Conservation (phyloP, 2,113 vertebrate species). For the Oryzias woworae region DNA sequence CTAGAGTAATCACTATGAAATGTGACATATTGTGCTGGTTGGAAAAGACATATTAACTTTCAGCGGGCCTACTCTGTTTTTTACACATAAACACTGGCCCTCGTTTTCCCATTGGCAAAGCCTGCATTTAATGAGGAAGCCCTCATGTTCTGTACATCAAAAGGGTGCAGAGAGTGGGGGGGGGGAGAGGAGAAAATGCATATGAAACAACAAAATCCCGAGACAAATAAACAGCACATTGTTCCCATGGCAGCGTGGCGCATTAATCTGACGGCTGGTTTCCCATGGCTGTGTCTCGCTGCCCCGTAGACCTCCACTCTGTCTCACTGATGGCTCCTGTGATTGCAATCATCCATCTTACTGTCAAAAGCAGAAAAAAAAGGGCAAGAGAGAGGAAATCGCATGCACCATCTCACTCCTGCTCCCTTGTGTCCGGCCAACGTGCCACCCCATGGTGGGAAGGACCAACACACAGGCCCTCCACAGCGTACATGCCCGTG, state of each 20-base stretch:
- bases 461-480: slow-evolving; percentile 48
- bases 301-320: slow-evolving; percentile 74
- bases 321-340: slow-evolving; percentile 79
- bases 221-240: slow-evolving; percentile 68
- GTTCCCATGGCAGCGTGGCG: slow-evolving; percentile 73
- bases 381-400: slow-evolving; percentile 68
- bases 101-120: slow-evolving; percentile 11
- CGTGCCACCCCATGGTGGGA: slow-evolving; percentile 68
- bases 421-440: slow-evolving; percentile 71
- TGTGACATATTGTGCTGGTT: slow-evolving; percentile 59
- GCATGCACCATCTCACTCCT: slow-evolving; percentile 59
- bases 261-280: slow-evolving; percentile 79
- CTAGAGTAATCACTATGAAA: slow-evolving; percentile 58
- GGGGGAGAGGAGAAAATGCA: slow-evolving; percentile 48
- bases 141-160: slow-evolving; percentile 61
- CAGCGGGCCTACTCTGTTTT: slow-evolving; percentile 36
- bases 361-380: slow-evolving; percentile 70
- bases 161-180: slow-evolving; percentile 13
- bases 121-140: slow-evolving; percentile 44
- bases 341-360: slow-evolving; percentile 82
- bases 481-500: slow-evolving; percentile 19
- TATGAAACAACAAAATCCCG: slow-evolving; percentile 61
- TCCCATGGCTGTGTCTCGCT: slow-evolving; percentile 76
- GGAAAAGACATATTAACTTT: slow-evolving; percentile 58
- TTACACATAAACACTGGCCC: slow-evolving; percentile 36